Evolutionary conservation across 2,797 vertebrate genomes (phyloP).

Genomic region (Hirundo rustica): DNA sequence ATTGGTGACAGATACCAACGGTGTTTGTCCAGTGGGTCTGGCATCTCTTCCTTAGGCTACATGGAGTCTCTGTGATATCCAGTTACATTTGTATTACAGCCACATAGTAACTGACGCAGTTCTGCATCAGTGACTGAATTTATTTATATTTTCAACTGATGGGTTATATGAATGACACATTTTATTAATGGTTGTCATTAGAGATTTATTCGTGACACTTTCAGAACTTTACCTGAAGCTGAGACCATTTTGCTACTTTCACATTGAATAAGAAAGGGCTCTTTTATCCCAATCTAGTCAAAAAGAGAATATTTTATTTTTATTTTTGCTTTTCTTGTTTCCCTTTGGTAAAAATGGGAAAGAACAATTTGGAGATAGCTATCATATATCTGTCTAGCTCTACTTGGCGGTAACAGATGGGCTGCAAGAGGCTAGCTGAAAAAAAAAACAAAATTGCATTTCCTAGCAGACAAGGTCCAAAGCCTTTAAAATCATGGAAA

Average conservation of each 20-base stretch:
- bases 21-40: neutral
- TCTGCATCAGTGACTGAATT: neutral
- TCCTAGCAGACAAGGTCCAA: constrained; percentile 9
- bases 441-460: constrained; percentile 18
- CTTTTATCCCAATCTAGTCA: neutral
- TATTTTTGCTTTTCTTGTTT: neutral
- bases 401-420: neutral
- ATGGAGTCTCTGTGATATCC: neutral
- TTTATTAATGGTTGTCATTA: neutral
- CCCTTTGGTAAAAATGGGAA: neutral
- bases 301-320: neutral
- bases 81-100: neutral
- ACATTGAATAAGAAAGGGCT: neutral
- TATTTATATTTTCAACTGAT: neutral
- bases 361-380: neutral
- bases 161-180: neutral
- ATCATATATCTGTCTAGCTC: neutral
- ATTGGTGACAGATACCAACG: neutral
- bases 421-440: neutral
- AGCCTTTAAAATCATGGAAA: neutral
- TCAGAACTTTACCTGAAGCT: constrained; percentile 13
- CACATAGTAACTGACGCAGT: neutral
- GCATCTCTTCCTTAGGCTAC: neutral
- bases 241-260: neutral
- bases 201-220: neutral